Conservation (phyloP, 2,797 vertebrate genomes). For the Ateles fusciceps region DNA sequence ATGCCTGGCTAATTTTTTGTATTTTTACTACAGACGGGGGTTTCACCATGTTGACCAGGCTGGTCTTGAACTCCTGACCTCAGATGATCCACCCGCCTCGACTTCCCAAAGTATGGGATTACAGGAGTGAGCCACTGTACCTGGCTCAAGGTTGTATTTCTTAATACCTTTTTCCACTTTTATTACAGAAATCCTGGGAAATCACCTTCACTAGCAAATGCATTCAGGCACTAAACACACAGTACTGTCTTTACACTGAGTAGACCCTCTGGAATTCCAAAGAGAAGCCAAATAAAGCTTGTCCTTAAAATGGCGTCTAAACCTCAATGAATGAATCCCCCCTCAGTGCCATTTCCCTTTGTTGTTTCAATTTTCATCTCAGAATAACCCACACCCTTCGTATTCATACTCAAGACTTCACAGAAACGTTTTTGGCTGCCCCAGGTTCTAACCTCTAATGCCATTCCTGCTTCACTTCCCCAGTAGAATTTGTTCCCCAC, state of each 20-base stretch:
- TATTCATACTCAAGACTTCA: not conserved
- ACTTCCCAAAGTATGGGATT: not conserved
- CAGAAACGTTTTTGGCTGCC: accelerated
- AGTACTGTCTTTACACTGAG: not conserved
- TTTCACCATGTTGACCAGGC: not conserved
- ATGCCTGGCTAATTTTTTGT: not conserved
- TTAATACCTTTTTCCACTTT: not conserved
- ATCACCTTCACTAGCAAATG: not conserved
- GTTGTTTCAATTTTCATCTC: not conserved
- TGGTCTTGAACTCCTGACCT: not conserved
- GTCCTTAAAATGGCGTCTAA: not conserved
- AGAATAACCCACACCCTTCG: not conserved
- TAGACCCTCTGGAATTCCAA: not conserved
- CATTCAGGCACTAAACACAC: not conserved
- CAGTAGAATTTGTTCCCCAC: too few species aligned
- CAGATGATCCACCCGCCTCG: accelerated
- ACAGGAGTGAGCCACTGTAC: not conserved
- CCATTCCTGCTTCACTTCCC: too few species aligned
- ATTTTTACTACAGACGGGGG: not conserved
- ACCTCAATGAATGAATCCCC: accelerated
- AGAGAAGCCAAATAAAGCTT: not conserved
- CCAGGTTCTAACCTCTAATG: not conserved
- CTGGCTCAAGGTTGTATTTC: not conserved
- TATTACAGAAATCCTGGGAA: not conserved
- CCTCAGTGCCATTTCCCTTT: not conserved